These are phyloP conservation scores for Drosophila paracracens DNA, from an alignment of 2,888 invertebrate genomes.

Conservation along the genomic window DNA sequence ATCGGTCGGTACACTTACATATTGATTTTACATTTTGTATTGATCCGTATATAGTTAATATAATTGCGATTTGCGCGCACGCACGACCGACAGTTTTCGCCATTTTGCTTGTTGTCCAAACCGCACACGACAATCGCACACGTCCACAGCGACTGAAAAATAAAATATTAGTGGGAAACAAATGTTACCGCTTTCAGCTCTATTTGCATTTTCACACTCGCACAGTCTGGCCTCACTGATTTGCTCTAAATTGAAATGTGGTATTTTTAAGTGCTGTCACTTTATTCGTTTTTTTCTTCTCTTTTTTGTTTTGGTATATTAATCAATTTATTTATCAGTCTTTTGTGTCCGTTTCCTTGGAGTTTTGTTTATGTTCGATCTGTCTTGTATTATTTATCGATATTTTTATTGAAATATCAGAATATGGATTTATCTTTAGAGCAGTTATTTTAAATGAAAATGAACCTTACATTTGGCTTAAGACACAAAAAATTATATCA, in stretches of 20 bases:
- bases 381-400: neutral
- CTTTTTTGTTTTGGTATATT: neutral
- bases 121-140: constrained; percentile 57
- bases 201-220: constrained; percentile 25
- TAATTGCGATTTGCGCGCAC: constrained; percentile 72
- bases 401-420: neutral
- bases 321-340: neutral
- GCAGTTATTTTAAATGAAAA: neutral
- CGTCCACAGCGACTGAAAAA: constrained; percentile 56
- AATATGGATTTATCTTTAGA: neutral
- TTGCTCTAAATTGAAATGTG: neutral
- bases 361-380: neutral
- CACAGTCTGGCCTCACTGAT: constrained; percentile 33
- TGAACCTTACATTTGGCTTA: neutral
- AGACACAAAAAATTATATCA: neutral
- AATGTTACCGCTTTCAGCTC: constrained; percentile 10
- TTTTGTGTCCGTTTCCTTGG: neutral
- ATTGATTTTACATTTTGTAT: constrained; percentile 52
- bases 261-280: constrained; percentile 16
- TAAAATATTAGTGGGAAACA: constrained; percentile 52
- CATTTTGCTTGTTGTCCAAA: constrained; percentile 60
- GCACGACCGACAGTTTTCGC: constrained; percentile 70
- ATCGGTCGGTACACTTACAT: constrained; percentile 60
- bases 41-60: constrained; percentile 62
- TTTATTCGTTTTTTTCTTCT: neutral